A percentile compares a stretch with the other conserved stretches of the same genome.
Conservation (phyloP, 92 coral and sea anemone genomes). For the Epizoanthus stellaris region DNA sequence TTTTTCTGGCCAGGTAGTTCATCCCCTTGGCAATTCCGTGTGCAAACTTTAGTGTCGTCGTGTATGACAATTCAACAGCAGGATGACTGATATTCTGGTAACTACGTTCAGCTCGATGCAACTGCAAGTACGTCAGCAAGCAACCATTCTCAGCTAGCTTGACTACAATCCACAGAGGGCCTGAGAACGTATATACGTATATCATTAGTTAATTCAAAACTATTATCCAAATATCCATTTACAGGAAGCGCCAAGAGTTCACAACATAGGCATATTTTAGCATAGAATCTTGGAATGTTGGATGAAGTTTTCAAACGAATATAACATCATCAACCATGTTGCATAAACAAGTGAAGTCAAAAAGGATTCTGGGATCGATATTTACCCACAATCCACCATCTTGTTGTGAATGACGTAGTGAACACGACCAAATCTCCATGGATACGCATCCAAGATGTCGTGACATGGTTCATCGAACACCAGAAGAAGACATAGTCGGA, state of each 20-base stretch:
- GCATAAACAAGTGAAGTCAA: too few species aligned
- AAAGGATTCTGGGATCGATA: too few species aligned
- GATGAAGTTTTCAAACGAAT: too few species aligned
- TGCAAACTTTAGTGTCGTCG: conserved; percentile 8
- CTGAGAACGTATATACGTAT: not conserved
- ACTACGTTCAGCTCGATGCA: not conserved
- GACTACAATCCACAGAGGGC: conserved; percentile 26
- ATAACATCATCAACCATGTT: too few species aligned
- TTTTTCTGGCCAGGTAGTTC: conserved; percentile 3
- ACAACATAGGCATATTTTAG: too few species aligned
- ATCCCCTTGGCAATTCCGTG: conserved; percentile 28
- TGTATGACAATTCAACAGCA: not conserved
- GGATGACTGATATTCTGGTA: conserved; percentile 14
- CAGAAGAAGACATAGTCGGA: too few species aligned
- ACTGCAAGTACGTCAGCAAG: conserved; percentile 10
- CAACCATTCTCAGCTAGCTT: conserved; percentile 24
- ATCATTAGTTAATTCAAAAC: not conserved
- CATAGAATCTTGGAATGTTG: too few species aligned
- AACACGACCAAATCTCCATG: too few species aligned
- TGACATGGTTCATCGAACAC: too few species aligned
- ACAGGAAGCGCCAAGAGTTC: not conserved
- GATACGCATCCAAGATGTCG: too few species aligned
- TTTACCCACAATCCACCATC: too few species aligned
- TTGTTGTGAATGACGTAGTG: too few species aligned
- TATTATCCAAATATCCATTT: not conserved